Percentiles rank a stretch among this genome's conserved stretches.
These are phyloP conservation scores for Peribatodes rhomboidaria DNA, from an alignment of 2,888 invertebrate genomes.

Conservation along the genomic window DNA sequence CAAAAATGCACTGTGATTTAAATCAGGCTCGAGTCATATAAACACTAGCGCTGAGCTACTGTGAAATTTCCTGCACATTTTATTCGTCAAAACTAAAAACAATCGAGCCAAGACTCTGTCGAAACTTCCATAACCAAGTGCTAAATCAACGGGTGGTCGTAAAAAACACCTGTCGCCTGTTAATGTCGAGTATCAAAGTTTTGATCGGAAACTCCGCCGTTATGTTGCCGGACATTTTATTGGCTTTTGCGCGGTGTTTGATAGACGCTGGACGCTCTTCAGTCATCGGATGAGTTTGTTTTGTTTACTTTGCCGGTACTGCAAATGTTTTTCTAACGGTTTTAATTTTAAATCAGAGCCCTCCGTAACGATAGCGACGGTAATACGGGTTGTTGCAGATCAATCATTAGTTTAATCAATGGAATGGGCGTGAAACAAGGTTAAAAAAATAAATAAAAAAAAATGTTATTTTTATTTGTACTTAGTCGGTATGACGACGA, in stretches of 20 bases:
- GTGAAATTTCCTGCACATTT: background rate
- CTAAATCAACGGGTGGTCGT: conserved; percentile 80
- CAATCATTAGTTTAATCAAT: no score
- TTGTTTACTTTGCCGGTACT: conserved; percentile 24
- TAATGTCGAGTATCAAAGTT: conserved; percentile 74
- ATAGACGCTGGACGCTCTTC: conserved; percentile 25
- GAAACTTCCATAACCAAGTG: conserved; percentile 47
- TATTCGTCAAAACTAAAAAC: background rate
- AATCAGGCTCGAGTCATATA: background rate
- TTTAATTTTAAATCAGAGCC: conserved; percentile 16
- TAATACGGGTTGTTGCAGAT: no score
- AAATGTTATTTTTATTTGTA: no score
- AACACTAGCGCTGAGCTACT: background rate
- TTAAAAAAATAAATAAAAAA: no score
- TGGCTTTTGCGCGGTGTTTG: conserved; percentile 40
- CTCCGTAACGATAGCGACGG: background rate
- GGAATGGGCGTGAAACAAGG: no score
- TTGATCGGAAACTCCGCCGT: conserved; percentile 68
- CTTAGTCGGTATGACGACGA: no score
- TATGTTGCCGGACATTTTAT: conserved; percentile 56
- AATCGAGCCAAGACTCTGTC: conserved; percentile 18
- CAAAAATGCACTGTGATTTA: background rate
- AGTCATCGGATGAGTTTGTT: conserved; percentile 19
- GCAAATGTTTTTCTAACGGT: conserved; percentile 10
- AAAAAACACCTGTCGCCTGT: conserved; percentile 84